A percentile compares a stretch with the other conserved stretches of the same genome.
Evolutionary conservation across 92 coral and sea anemone genomes (phyloP).

Genomic region (Pocillopora meandrina): DNA sequence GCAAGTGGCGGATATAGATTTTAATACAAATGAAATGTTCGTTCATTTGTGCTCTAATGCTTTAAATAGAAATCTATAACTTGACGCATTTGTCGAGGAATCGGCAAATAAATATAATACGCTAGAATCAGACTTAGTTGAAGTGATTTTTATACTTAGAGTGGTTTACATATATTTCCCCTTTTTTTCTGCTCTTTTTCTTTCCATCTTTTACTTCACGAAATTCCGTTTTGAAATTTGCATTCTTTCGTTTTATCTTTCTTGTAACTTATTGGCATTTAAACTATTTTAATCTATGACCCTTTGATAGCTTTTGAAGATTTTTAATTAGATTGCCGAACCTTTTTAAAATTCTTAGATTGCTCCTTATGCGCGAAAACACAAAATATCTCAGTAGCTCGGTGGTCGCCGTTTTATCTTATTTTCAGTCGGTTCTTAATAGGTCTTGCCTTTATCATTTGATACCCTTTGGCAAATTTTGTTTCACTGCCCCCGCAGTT

Average conservation of each 20-base stretch:
- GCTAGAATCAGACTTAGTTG: background rate
- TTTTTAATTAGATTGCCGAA: constrained; percentile 10
- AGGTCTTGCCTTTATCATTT: no score
- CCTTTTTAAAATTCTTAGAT: background rate
- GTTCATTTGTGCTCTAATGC: background rate
- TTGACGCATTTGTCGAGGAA: background rate
- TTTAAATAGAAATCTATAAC: background rate
- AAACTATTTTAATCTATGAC: constrained; percentile 19
- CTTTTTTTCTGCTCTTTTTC: background rate
- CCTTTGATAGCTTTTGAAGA: constrained; percentile 5
- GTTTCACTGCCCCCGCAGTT: background rate
- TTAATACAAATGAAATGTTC: constrained; percentile 1
- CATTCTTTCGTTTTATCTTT: background rate
- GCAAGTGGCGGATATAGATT: constrained; percentile 3
- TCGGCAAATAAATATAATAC: background rate
- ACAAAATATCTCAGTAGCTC: background rate
- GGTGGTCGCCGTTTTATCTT: no score
- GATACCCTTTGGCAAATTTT: background rate
- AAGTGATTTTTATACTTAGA: background rate
- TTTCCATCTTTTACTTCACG: background rate
- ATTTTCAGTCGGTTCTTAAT: no score
- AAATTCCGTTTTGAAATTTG: background rate
- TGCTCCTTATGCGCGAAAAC: background rate
- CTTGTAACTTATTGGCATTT: constrained; percentile 7
- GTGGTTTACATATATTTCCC: background rate